These are phyloP conservation scores for Microtus montanus DNA, from an alignment of 2,113 vertebrate genomes.

Conservation along the genomic window DNA sequence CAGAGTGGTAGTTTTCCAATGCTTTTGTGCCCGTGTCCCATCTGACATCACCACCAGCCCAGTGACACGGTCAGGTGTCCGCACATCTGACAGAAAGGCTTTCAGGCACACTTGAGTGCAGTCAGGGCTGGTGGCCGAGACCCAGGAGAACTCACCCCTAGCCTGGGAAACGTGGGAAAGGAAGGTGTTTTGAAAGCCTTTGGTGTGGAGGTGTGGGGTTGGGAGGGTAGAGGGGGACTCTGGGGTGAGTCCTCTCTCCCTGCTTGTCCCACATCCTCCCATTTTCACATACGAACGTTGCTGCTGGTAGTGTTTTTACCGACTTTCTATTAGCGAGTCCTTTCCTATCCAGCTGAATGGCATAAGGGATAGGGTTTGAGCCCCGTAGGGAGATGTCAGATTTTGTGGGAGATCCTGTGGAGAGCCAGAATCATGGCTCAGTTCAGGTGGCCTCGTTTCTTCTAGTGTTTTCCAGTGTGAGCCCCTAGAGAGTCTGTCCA, in stretches of 20 bases:
- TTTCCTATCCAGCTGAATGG: background rate
- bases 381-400: background rate
- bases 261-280: background rate
- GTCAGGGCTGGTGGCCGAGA: fast-evolving
- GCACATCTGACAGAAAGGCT: background rate
- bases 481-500: background rate
- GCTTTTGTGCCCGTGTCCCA: background rate
- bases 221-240: background rate
- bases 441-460: no score
- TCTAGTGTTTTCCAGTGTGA: background rate
- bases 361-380: background rate
- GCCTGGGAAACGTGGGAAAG: fast-evolving
- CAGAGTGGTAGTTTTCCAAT: background rate
- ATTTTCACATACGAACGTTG: background rate
- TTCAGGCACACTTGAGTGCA: background rate
- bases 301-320: background rate
- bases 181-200: fast-evolving
- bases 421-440: background rate
- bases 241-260: background rate
- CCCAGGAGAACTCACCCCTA: fast-evolving
- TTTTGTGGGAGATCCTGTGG: fast-evolving
- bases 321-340: background rate
- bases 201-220: fast-evolving
- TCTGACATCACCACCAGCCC: no score
- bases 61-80: background rate